Evolutionary conservation across 1,140 invertebrate genomes (phyloP), one percentile per base, ranked within the genome.

Genomic region (Sitobion miscanthi): DNA sequence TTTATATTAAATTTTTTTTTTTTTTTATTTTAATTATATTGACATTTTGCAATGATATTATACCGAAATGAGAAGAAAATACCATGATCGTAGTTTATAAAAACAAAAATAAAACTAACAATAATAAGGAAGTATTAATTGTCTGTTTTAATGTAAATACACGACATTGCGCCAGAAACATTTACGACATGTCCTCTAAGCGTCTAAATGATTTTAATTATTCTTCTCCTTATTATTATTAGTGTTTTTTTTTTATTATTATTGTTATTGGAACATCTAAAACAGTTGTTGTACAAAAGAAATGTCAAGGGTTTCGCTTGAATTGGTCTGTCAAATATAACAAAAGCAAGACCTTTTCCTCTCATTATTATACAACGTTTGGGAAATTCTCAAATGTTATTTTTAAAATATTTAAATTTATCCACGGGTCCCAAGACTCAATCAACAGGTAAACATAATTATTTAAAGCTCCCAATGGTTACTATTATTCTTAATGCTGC

Each of bases 341-440:
- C 42, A 87, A 45, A 30, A 87, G 85, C 25, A 11, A 30, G 45
- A 87, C 85, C 45, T 47, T 47, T 87, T 30, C 25, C 14, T n/a
- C 42, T 87, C 85, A 47, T 87, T 87, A 17, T 47, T 85, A 85
- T 30, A 87, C 85, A 87, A 87, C 85, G 45, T 87, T 87, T 17
- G 11, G 11, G 25, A 87, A 45, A 47, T 47, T 87, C 85, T 87
- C 45, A 87, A 87, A 47, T 25, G 85, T 30, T 87, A 47, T 87
- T 87, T 86, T 87, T 47, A 47, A 87, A 87, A 87, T 47, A 87
- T 87, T 87, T 87, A 87, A 86, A 87, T 87, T 47, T 47, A n/a
- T 47, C 38, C 14, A 47, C 0, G 21, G 38, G 25, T 38, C 38
- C 23, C 82, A 23, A 87, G 23, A 30, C 45, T 47, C 45, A n/a